Conservation (phyloP, 2,797 vertebrate genomes). For the Etheostoma perlongum region DNA sequence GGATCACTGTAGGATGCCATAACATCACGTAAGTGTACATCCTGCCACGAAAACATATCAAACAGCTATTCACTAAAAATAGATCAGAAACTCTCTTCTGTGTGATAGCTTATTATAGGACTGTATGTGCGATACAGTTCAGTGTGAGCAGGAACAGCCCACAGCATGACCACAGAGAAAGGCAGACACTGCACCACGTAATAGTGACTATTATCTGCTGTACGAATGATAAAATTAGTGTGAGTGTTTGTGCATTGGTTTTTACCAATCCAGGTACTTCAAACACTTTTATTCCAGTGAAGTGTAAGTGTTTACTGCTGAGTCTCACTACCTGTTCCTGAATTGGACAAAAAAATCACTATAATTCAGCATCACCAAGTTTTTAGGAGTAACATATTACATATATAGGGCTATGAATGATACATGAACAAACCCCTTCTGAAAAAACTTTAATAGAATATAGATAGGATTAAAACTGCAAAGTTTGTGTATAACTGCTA, state of each 20-base stretch:
- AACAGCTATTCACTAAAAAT: background rate
- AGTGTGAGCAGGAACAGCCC: background rate
- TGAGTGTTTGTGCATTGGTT: background rate
- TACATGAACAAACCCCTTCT: background rate
- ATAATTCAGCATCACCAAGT: background rate
- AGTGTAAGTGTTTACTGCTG: background rate
- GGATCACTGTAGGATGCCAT: slow-evolving; percentile 24
- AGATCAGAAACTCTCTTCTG: background rate
- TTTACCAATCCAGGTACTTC: too few relatives aligned
- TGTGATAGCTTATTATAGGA: background rate
- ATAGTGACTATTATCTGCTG: background rate
- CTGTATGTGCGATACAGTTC: background rate
- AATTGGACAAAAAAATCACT: background rate
- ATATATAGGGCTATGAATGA: background rate
- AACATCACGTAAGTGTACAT: slow-evolving; percentile 38
- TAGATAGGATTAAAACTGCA: background rate
- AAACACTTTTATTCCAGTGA: background rate
- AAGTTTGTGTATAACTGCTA: background rate
- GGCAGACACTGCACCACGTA: background rate
- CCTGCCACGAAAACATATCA: slow-evolving; percentile 11
- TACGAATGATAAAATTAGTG: background rate
- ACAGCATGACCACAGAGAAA: background rate
- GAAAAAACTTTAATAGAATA: background rate
- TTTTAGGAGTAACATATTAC: background rate
- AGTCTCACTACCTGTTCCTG: background rate